Evolutionary conservation across 2,113 vertebrate genomes (phyloP).

Genomic region (Aphelocoma coerulescens): DNA sequence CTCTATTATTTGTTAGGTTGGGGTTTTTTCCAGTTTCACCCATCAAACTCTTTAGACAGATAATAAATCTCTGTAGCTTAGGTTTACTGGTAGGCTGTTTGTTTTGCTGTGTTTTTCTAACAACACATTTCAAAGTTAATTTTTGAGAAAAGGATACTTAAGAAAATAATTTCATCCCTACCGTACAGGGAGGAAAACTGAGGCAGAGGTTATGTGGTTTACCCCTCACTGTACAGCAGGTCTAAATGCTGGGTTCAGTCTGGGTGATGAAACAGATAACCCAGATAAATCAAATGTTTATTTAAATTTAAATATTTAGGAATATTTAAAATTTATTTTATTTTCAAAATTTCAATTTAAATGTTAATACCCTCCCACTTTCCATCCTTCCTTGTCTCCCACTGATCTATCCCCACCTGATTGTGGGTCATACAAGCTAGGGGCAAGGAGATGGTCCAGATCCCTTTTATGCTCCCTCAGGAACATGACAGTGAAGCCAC

Average conservation of each 20-base stretch:
- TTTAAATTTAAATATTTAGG: background rate
- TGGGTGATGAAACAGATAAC: background rate
- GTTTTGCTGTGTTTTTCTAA: background rate
- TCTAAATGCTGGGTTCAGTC: background rate
- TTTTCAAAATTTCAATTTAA: background rate
- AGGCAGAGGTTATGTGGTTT: background rate
- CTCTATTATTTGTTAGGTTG: background rate
- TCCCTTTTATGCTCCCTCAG: background rate
- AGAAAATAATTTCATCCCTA: background rate
- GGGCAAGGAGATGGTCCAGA: background rate
- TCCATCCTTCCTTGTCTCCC: background rate
- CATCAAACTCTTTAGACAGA: background rate
- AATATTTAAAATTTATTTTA: background rate
- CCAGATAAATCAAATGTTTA: background rate
- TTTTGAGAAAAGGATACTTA: background rate
- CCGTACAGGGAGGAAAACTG: background rate
- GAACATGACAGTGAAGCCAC: background rate
- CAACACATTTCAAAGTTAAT: background rate
- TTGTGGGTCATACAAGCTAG: background rate
- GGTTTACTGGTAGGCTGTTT: background rate
- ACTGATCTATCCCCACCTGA: background rate
- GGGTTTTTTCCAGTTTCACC: background rate
- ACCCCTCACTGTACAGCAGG: fast-evolving
- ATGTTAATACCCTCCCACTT: background rate
- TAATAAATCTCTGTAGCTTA: background rate